Evolutionary conservation across 2,113 vertebrate genomes (phyloP), one percentile per base, ranked within the genome.

Genomic region (Tor tambroides): DNA sequence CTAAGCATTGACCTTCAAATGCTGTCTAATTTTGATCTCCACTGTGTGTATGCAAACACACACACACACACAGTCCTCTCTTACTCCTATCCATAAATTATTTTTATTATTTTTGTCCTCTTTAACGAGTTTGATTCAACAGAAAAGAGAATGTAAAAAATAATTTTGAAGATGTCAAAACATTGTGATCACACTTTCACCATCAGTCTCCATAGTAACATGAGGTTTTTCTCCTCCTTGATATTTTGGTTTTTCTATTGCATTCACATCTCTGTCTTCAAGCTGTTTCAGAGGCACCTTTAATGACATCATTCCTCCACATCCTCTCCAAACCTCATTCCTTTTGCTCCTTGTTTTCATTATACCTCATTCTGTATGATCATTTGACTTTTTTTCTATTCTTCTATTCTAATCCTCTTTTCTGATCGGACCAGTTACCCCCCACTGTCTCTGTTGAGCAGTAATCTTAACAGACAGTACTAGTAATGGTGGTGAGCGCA

Each of bases 401-500:
- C 2, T 0, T 11, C 77, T 30, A 14, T 15, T 11, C 63, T 69
- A 78, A 79, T 79, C 43, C 46, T 86, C 65, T 75, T 69, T 83
- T 72, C 63, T 80, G 51, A 59, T 35, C 7, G n/a, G 78, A 23
- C 32, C 15, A 17, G 76, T 26, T 54, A 51, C n/a, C 17, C 19
- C 59, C 4, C 72, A 26, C 43, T 19, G 6, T 67, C n/a, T 76
- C 26, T 35, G 43, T 61, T 76, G 61, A 61, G 65, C 56, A 77
- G 78, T 86, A 61, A 83, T 78, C 59, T 81, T n/a, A 26, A 11
- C 56, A 83, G 54, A 56, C 4, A 21, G 35, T 11, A 51, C 84
- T n/a, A 63, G 79, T 77, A 32, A 38, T 56, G 49, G 30, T 86
- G 30, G 51, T 21, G 14, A 41, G 77, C 9, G 54, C 84, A 67